Evolutionary conservation across 2,113 vertebrate species (phyloP), one percentile per base, ranked within the genome.

Genomic region (Pitta sordida): DNA sequence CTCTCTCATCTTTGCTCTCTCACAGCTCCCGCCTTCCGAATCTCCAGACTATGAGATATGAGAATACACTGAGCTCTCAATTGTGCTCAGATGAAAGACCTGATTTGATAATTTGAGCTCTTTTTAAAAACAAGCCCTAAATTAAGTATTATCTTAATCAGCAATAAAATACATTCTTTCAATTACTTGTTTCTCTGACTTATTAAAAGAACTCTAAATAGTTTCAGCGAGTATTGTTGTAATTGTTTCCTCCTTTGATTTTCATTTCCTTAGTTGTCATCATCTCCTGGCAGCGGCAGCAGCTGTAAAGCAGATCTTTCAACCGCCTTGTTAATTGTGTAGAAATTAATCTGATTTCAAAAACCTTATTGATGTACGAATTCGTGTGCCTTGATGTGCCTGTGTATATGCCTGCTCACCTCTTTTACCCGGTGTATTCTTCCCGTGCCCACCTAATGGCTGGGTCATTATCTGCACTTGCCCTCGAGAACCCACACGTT

Each of bases 231-330:
- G 92, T 89, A 96, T 96, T 96, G 97, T 97, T 97, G 95, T 97
- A 97, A 97, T 97, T 97, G 96, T 97, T 96, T 97, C 97, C 97
- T 96, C 96, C 95, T 97, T 96, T 97, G 97, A 97, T 97, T 97
- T 97, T 96, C 96, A 97, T 96, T 97, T 97, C 97, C 97, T 97
- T 92, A 93, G 96, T 96, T 97, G 94, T 96, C 97, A 96, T 97
- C 97, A 96, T 96, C 95, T 97, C 91, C 92, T 95, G 92, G 94
- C 92, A 83, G 94, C 39, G 1, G 90, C 94, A 56, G 96, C 96
- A 97, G 97, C 96, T 97, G 95, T 96, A 97, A 96, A 94, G 93
- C 91, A 96, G 90, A 94, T 94, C 96, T 96, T 96, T 97, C 95
- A 96, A 92, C 96, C 96, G 94, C 93, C 95, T 96, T 90, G 92